A percentile compares a stretch with the other conserved stretches of the same genome.
These are phyloP conservation scores for Sternarchorhynchus goeldii DNA, from an alignment of 2,797 vertebrate species.

Conservation along the genomic window DNA sequence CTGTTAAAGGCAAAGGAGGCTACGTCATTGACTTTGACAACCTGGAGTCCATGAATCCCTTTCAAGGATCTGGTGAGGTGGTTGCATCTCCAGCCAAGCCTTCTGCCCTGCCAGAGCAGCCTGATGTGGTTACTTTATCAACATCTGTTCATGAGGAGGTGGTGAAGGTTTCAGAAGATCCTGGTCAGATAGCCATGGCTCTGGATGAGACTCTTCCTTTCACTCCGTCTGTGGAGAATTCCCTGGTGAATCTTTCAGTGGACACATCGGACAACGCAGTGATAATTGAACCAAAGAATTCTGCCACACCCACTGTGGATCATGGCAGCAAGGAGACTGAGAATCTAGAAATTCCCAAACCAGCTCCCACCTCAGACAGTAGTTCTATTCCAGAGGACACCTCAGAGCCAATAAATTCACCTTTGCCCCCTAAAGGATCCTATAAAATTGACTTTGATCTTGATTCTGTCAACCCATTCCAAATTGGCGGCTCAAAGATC, in stretches of 20 bases:
- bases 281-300: slow-evolving; percentile 61
- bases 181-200: slow-evolving; percentile 37
- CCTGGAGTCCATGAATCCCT: slow-evolving; percentile 68
- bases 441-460: slow-evolving; percentile 70
- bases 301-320: neutral
- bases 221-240: slow-evolving; percentile 69
- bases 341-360: slow-evolving; percentile 10
- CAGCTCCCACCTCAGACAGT: neutral
- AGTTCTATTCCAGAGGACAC: slow-evolving; percentile 25
- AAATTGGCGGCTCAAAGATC: slow-evolving; percentile 66
- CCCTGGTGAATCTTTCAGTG: slow-evolving; percentile 61
- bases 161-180: slow-evolving; percentile 45
- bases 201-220: slow-evolving; percentile 77
- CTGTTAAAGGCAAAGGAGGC: slow-evolving; percentile 76
- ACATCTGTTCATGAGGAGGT: neutral
- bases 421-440: slow-evolving; percentile 56
- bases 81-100: slow-evolving; percentile 60
- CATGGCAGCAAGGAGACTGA: neutral
- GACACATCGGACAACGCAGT: slow-evolving; percentile 72
- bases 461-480: slow-evolving; percentile 69
- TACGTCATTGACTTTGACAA: slow-evolving; percentile 75
- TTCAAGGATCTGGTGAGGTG: slow-evolving; percentile 63
- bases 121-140: neutral
- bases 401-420: slow-evolving; percentile 61
- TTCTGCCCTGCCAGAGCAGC: slow-evolving; percentile 18